phyloP scores from a whole-genome alignment of 2,113 vertebrate genomes.

The Arvicanthis niloticus region DNA sequence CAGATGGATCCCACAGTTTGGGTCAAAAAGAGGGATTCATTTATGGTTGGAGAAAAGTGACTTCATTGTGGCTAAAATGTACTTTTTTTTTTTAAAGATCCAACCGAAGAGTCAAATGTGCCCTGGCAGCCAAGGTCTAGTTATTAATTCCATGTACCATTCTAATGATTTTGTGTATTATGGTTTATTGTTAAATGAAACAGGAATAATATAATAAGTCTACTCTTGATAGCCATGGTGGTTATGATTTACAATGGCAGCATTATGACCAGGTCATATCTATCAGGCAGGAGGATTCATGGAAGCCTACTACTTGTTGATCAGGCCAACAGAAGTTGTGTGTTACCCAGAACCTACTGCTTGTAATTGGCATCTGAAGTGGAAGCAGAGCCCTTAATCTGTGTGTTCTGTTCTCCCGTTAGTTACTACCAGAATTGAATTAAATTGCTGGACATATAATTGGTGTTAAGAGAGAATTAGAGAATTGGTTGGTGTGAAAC shows the following conservation, averaged over 20 bases:
- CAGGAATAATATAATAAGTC: no score
- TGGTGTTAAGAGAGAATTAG: background rate
- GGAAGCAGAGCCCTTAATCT: background rate
- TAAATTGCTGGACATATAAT: background rate
- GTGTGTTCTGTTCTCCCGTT: background rate
- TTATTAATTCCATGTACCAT: background rate
- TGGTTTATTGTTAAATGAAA: background rate
- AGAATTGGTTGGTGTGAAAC: background rate
- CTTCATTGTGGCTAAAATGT: background rate
- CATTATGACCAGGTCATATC: background rate
- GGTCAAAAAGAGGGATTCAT: background rate
- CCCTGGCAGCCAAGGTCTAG: background rate
- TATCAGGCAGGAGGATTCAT: background rate
- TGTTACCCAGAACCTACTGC: background rate
- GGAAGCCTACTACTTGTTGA: background rate
- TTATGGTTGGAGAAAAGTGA: background rate
- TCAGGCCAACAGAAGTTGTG: background rate
- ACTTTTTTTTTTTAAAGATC: background rate
- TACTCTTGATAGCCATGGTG: background rate
- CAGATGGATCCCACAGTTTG: background rate
- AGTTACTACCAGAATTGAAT: background rate
- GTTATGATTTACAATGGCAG: background rate
- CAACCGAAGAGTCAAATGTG: background rate
- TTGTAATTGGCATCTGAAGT: background rate
- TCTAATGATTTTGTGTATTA: background rate